A percentile compares a stretch with the other conserved stretches of the same genome.
Evolutionary conservation across 2,797 vertebrate species (phyloP).

Genomic region (Peromyscus melanophrys): DNA sequence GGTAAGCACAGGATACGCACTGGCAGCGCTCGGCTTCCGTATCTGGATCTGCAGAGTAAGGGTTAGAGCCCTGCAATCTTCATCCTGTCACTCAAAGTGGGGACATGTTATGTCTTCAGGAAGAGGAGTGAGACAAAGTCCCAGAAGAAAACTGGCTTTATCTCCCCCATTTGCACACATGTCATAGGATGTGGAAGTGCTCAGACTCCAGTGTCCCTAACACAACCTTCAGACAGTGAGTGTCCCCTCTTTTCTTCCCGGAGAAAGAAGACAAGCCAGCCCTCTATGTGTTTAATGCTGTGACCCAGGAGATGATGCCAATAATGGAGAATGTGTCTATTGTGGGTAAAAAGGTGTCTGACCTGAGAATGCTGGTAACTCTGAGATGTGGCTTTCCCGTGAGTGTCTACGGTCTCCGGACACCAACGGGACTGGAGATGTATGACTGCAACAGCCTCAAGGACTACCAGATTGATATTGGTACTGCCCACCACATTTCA

Average conservation of each 20-base stretch:
- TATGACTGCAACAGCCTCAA: conserved; percentile 91
- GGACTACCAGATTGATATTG: conserved; percentile 87
- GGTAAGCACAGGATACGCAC: background rate
- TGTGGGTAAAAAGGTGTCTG: conserved; percentile 86
- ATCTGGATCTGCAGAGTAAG: background rate
- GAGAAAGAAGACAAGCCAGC: conserved; percentile 90
- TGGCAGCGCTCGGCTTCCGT: background rate
- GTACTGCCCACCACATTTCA: conserved; percentile 79
- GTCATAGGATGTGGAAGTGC: background rate
- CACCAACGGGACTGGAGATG: conserved; percentile 87
- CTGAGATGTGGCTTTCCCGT: conserved; percentile 88
- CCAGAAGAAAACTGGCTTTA: background rate
- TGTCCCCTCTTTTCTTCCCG: background rate
- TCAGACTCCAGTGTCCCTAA: background rate
- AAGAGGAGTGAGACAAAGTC: background rate
- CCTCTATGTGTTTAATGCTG: conserved; percentile 89
- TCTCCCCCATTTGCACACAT: background rate
- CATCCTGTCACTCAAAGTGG: background rate
- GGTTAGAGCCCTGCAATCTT: background rate
- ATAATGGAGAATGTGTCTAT: conserved; percentile 86
- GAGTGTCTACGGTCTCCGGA: conserved; percentile 90
- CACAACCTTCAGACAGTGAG: background rate
- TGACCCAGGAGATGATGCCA: conserved; percentile 88
- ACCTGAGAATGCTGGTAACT: conserved; percentile 89
- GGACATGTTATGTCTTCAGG: background rate